Evolutionary conservation across 2,113 vertebrate species (phyloP).

Genomic region (Callithrix jacchus): DNA sequence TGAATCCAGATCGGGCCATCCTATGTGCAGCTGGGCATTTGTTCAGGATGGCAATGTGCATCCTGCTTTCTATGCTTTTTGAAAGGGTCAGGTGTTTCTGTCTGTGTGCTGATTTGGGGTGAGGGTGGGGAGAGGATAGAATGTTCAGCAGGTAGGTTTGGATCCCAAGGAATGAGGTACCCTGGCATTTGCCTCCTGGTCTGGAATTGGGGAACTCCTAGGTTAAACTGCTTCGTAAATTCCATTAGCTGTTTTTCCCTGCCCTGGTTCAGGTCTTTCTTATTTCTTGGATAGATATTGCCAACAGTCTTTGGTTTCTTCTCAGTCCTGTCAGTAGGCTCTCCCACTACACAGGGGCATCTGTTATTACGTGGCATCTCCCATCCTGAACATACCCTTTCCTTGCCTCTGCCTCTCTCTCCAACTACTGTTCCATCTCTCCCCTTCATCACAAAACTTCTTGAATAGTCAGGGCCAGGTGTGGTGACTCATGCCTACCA

Average conservation of each 20-base stretch:
- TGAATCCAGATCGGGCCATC: neutral
- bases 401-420: neutral
- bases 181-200: neutral
- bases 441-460: neutral
- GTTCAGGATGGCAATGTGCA: neutral
- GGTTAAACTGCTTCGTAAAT: neutral
- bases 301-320: neutral
- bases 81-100: neutral
- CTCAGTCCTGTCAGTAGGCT: neutral
- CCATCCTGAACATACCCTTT: neutral
- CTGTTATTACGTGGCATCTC: neutral
- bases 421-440: neutral
- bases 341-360: neutral
- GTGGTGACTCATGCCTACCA: too few species aligned
- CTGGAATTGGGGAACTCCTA: neutral
- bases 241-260: neutral
- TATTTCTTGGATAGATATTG: neutral
- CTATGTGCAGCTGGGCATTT: neutral
- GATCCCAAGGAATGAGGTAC: neutral
- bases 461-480: neutral
- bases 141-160: neutral
- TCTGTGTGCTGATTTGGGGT: neutral
- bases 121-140: neutral
- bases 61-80: slow-evolving; percentile 9
- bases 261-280: neutral